Base-by-base conservation (phyloP, 2,797 vertebrate species). In the Acropternis orthonyx region DNA sequence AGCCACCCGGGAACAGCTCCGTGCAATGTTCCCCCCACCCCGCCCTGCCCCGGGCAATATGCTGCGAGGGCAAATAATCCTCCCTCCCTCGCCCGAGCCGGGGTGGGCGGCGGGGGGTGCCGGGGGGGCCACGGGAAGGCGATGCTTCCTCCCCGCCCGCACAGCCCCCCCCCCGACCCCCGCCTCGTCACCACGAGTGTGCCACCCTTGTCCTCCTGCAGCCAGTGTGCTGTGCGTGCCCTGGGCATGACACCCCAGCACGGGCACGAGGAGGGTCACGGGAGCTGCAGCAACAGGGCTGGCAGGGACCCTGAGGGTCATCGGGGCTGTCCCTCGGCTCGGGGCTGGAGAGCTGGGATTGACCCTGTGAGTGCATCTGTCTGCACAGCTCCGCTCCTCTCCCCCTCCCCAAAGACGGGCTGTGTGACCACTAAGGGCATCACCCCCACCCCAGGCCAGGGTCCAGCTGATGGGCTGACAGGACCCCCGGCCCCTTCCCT, bases 31-130 rank as follows among this genome's bases (percentile, higher is more conserved):
- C 9, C 12, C 32, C 27, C 19, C 19, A 18, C 2, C 44, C 12
- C 7, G 7, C 26, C 24, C 37, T 10, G 15, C 26, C 41, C 30
- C 46, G 28, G 19, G 52, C 43, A 37, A 12, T 71, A 32, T 55
- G 9, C 12, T 75, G 69, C n/a, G 75, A 77, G 74, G 92, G 88
- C 86, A 97, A 97, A 95, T 96, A 96, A 97, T 97, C 96, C 96
- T 22, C 66, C 37, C 9, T 49, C 58, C 90, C 34, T 5, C 3
- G 5, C 69, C 89, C 59, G 16, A 37, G 78, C 58, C 49, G 28
- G 68, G 66, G 88, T 80, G 94, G 96, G 96, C 61, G 85, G 83
- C 7, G 12, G 56, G 74, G 85, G 89, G 85, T 82, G 91, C 5
- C 7, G 37, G 28, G 34, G 88, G 95, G 96, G 95, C 68, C 95